Evolutionary conservation across 2,113 vertebrate genomes (phyloP).

Genomic region (Sceloporus tristichus): DNA sequence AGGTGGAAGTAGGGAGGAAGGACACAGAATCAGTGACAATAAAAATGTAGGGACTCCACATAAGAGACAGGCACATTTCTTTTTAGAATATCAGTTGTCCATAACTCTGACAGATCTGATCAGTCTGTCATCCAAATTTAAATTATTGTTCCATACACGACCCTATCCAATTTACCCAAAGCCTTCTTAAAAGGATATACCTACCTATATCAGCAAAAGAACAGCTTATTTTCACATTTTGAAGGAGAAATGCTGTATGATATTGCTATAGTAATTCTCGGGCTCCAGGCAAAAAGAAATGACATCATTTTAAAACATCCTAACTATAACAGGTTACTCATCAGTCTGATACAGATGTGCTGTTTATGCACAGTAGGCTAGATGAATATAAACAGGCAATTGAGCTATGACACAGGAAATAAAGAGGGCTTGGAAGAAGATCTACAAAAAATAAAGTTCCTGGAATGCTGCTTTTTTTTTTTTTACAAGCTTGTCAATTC

Average conservation of each 20-base stretch:
- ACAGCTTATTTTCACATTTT: constrained; percentile 36
- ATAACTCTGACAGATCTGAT: neutral
- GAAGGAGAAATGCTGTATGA: constrained; percentile 32
- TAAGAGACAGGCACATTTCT: constrained; percentile 13
- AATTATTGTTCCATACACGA: neutral
- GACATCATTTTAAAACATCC: neutral
- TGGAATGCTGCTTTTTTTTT: neutral
- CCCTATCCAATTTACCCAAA: neutral
- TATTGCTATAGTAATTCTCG: neutral
- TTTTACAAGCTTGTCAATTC: neutral
- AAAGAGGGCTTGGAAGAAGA: neutral
- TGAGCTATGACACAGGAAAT: neutral
- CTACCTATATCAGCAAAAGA: neutral
- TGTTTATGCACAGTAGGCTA: neutral
- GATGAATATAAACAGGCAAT: neutral
- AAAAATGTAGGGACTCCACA: constrained; percentile 9
- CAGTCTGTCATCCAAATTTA: neutral
- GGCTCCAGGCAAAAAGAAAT: fast-evolving
- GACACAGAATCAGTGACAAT: neutral
- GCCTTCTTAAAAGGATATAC: constrained; percentile 40
- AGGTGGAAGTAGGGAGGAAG: neutral
- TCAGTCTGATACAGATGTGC: neutral
- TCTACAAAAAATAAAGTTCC: neutral
- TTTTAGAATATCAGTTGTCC: neutral
- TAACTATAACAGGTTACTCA: neutral